A percentile compares a stretch with the other conserved stretches of the same genome.
Conservation (phyloP, 2,797 vertebrate species). For the Sebastes hopkinsi region DNA sequence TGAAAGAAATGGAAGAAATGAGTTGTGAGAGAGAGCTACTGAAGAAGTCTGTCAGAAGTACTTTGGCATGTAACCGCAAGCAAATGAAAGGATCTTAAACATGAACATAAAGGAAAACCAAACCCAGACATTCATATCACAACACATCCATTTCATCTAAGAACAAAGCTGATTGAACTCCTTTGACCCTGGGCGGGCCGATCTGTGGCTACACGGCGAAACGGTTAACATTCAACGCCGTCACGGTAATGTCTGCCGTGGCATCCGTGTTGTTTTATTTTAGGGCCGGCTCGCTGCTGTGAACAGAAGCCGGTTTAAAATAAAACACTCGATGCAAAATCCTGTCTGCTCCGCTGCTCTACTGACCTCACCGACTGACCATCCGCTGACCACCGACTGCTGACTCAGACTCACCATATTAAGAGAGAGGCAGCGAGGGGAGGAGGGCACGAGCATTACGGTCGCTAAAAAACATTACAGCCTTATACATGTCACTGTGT, state of each 20-base stretch:
- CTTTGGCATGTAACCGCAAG: constrained; percentile 5
- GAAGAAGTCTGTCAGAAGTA: not conserved
- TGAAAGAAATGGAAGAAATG: constrained; percentile 64
- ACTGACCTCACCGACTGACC: constrained; percentile 76
- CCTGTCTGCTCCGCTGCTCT: constrained; percentile 58
- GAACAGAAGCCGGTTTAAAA: constrained; percentile 53
- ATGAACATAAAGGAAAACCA: constrained; percentile 55
- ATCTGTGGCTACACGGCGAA: constrained; percentile 22
- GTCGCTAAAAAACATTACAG: constrained; percentile 9
- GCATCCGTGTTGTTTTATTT: not conserved
- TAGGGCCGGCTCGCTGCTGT: not conserved
- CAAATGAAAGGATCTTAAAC: constrained; percentile 26
- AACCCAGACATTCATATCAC: constrained; percentile 57
- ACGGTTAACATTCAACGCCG: constrained; percentile 36
- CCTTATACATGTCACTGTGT: not conserved
- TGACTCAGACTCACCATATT: constrained; percentile 55
- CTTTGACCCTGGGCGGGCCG: constrained; percentile 43
- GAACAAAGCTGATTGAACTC: constrained; percentile 50
- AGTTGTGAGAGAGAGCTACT: not conserved
- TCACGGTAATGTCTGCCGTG: constrained; percentile 52
- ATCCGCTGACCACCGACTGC: constrained; percentile 61
- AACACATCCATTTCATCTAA: constrained; percentile 44
- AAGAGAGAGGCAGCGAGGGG: not conserved
- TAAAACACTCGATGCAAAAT: constrained; percentile 65
- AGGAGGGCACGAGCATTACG: constrained; percentile 1